Evolutionary conservation across 2,113 vertebrate genomes (phyloP), one percentile per base, ranked within the genome.

Genomic region (Podarcis muralis): DNA sequence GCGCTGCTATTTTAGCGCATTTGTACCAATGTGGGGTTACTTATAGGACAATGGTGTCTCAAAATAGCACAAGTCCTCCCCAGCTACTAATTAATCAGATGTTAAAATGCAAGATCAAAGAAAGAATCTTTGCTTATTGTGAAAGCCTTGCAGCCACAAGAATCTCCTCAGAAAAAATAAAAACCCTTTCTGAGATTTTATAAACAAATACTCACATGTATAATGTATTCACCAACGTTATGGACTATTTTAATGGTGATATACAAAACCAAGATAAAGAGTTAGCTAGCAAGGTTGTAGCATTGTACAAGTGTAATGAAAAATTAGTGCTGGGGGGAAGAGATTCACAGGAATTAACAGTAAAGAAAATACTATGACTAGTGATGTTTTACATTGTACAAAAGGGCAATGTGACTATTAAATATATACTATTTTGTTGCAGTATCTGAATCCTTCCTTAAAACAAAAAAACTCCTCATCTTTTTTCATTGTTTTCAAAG

Each of bases 401-500:
- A 95, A 95, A 95, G 87, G 92, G 74, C 93, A 89, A 94, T 95
- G 95, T 91, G 89, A 92, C 92, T 93, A 95, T 89, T 94, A 96
- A 95, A 95, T 92, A 94, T 94, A 93, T 94, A 93, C 57, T 9
- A 2, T 94, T 53, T 95, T 92, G 88, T 96, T 95, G 92, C 90
- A 95, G 92, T 94, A 93, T 92, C 92, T 84, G 91, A 95, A 93
- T 94, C 94, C 93, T 91, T 95, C 94, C 90, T 94, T 88, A 93
- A 91, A 53, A 53, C 48, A 53, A 53, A 53, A 12, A 53, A 94
- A 90, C 95, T 90, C 25, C 91, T 92, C 91, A 94, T 94, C 94
- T 97, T 95, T 92, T 95, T 86, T 93, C 94, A 94, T 93, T 92
- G 94, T 96, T 94, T 94, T 95, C 91, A 96, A 95, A 93, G 90